These are phyloP conservation scores for Cassiopea andromeda DNA, from an alignment of 30 jellyfish, hydroid and myxozoan species.

Conservation along the genomic window DNA sequence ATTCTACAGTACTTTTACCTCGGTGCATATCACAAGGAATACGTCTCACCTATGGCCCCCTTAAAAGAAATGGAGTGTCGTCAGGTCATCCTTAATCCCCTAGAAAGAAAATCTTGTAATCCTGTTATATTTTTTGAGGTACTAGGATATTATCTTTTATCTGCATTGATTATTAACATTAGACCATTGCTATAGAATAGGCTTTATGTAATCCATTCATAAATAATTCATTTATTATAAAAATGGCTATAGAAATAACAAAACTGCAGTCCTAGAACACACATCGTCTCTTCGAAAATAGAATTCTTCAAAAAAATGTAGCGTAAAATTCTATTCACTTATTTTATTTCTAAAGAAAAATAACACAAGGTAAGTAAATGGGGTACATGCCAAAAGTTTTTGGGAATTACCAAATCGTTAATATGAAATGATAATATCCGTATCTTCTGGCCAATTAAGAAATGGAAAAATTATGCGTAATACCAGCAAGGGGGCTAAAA, in stretches of 20 bases:
- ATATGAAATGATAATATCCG: too few relatives aligned
- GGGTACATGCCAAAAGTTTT: too few relatives aligned
- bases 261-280: not conserved
- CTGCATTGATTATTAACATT: conserved; percentile 1
- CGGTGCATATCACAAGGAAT: conserved; percentile 28
- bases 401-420: too few relatives aligned
- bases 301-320: too few relatives aligned
- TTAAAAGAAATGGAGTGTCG: not conserved
- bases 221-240: conserved; percentile 19
- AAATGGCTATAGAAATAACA: conserved; percentile 10
- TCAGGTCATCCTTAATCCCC: conserved; percentile 67
- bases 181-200: conserved; percentile 31
- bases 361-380: too few relatives aligned
- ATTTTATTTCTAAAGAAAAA: too few relatives aligned
- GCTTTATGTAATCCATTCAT: conserved; percentile 42
- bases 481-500: too few relatives aligned
- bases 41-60: conserved; percentile 4
- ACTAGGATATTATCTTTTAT: conserved; percentile 40
- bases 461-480: too few relatives aligned
- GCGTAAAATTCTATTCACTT: too few relatives aligned
- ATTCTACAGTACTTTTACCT: not conserved
- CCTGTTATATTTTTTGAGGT: conserved; percentile 52
- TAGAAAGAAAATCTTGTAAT: conserved; percentile 32
- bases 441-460: too few relatives aligned
- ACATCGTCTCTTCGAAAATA: not conserved